phyloP scores from a whole-genome alignment of 2,113 vertebrate genomes.

The Henicopernis longicauda region DNA sequence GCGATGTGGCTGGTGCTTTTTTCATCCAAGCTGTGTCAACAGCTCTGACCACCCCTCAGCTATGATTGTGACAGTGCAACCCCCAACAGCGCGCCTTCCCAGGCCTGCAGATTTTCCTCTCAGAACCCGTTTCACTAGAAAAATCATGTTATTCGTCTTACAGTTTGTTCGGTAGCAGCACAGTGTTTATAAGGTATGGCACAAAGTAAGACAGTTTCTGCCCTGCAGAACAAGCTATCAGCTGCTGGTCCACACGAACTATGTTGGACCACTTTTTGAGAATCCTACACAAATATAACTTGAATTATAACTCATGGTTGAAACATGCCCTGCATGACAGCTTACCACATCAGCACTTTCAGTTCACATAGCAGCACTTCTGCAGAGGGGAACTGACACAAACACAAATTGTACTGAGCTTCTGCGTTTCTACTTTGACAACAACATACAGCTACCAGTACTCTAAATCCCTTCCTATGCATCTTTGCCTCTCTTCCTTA shows the following conservation, averaged over 20 bases:
- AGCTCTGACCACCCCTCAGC: background rate
- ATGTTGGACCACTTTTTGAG: background rate
- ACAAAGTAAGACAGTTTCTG: background rate
- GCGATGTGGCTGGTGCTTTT: rapidly evolving
- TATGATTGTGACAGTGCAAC: background rate
- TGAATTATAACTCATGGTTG: background rate
- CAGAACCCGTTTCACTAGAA: background rate
- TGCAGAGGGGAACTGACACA: background rate
- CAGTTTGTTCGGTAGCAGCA: background rate
- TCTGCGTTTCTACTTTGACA: background rate
- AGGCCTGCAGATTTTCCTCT: background rate
- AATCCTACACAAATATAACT: background rate
- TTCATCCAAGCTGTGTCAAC: background rate
- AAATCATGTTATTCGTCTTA: background rate
- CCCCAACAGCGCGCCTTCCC: background rate
- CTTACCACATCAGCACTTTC: background rate
- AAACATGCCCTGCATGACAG: background rate
- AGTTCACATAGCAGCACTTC: background rate
- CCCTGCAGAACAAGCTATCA: background rate
- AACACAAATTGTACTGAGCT: background rate
- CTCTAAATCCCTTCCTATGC: background rate
- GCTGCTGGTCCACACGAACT: background rate
- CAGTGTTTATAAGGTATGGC: rapidly evolving
- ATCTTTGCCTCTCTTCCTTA: background rate
- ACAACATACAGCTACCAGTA: background rate